Base-by-base conservation (phyloP, 2,888 invertebrate species). In the Trichogramma dendrolimi region DNA sequence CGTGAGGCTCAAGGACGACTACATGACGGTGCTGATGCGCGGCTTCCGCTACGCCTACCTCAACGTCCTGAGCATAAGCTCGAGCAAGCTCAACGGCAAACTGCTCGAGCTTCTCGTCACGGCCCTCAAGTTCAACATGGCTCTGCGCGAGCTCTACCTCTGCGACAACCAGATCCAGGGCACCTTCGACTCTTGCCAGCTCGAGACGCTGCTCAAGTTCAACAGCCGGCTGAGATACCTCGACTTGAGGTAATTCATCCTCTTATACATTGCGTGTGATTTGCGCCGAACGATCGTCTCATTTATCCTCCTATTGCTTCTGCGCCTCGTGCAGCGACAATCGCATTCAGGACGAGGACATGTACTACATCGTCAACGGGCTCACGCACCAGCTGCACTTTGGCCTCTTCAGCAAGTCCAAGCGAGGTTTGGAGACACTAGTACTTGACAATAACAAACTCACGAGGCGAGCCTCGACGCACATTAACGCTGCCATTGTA, bases 391-490 rank as follows among this genome's bases (percentile, higher is more conserved):
- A 92, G 74, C 84, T 86, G 4, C 72, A 77, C 52, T 66, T 64
- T 41, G 66, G 72, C 68, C 80, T 67, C 75, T 52, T 48, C 42
- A 71, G 72, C 68, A 81, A 67, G 75, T 81, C 72, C 85, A 71
- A 83, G 86, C 58, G 41, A 73, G 86, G 87, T 0, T 79, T 90
- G 6, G 83, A 83, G 11, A 89, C 91, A n/a, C 82, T 94, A 27
- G 87, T 93, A 43, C 77, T 94, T 42, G 94, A 92, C 92, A 93
- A 92, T 79, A 94, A 94, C 75, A 87, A 88, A 73, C 82, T 94
- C 55, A 91, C 91, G 6, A 86, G 87, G 72, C 87, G 87, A 70
- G 87, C 88, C 58, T 88, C 90, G 65, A 79, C 81, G 27, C 83
- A 86, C 69, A 80, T 91, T 54, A 83, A 84, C 56, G 83, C 83